These are phyloP conservation scores for Oeneis ivallda DNA, from an alignment of 2,888 invertebrate species.

Conservation along the genomic window DNA sequence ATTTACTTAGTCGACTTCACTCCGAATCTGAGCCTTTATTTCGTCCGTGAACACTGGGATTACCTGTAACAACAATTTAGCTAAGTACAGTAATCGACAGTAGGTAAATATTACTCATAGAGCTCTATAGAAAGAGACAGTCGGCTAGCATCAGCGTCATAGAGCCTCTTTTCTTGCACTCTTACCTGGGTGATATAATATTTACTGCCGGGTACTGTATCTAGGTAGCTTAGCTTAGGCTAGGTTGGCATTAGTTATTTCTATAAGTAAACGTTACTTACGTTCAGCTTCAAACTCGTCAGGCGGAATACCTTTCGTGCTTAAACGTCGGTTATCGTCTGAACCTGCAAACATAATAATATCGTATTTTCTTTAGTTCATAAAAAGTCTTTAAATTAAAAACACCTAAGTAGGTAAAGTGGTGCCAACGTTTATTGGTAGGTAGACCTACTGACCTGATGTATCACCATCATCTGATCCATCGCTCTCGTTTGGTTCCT, in stretches of 20 bases:
- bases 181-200: too few species aligned
- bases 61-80: slow-evolving; percentile 38
- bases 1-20: slow-evolving; percentile 5
- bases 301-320: slow-evolving; percentile 53
- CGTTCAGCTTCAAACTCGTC: slow-evolving; percentile 58
- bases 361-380: too few species aligned
- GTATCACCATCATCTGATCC: slow-evolving; percentile 37
- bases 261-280: slow-evolving; percentile 33
- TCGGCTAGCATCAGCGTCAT: too few species aligned
- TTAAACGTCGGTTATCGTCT: slow-evolving; percentile 40
- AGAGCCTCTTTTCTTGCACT: too few species aligned
- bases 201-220: not conserved
- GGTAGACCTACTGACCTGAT: slow-evolving; percentile 30
- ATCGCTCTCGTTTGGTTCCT: slow-evolving; percentile 41
- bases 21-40: slow-evolving; percentile 40
- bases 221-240: not conserved
- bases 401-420: not conserved
- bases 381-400: too few species aligned
- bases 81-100: too few species aligned
- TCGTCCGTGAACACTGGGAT: slow-evolving; percentile 43
- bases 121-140: too few species aligned
- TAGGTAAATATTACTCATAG: too few species aligned
- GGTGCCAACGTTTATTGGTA: too few species aligned
- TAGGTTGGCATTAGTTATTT: not conserved
- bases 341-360: slow-evolving; percentile 43